Base-by-base conservation (phyloP, 2,113 vertebrate genomes). In the Baryphthengus martii region DNA sequence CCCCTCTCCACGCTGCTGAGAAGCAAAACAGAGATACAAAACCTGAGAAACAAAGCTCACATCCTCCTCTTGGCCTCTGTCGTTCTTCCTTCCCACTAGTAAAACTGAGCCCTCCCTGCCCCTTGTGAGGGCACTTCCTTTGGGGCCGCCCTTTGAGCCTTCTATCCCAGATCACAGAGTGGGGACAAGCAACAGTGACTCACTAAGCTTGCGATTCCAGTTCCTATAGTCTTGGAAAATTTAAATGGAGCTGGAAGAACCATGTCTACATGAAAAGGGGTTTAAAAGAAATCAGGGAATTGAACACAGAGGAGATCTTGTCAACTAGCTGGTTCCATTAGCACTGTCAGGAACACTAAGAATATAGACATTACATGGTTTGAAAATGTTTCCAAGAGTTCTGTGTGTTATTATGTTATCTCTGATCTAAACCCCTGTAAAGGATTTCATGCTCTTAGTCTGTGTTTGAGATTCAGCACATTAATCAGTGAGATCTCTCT, bases 401-500 rank as follows among this genome's bases (percentile, higher is more conserved):
- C 96, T 96, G 97, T 96, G 93, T 97, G 87, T 85, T 93, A 96
- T 97, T 97, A 97, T 16, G 79, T 39, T 97, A 97, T 97, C 95
- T 94, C 90, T 94, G 79, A 97, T 97, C 97, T 97, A 96, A 96
- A 96, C 90, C 96, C 82, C 97, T 97, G 95, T 97, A 96, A 96
- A 76, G 93, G 97, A 96, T 97, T 97, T 97, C 96, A 97, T 97
- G 96, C 96, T 97, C 89, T 97, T 94, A 97, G 97, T 76, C 82
- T 44, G 80, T 96, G 93, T 95, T 96, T 96, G 95, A 96, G 97
- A 97, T 97, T 96, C 95, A 96, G 97, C 93, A 90, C 92, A 94
- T 96, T 96, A 96, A 97, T 97, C 96, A 86, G 90, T 17, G 87
- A 90, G 88, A 97, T 97, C 96, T 96, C 95, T 80, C 87, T 28